A percentile compares a stretch with the other conserved stretches of the same genome.
phyloP scores from a whole-genome alignment of 1,140 invertebrate genomes.

The Drosophila kikkawai region DNA sequence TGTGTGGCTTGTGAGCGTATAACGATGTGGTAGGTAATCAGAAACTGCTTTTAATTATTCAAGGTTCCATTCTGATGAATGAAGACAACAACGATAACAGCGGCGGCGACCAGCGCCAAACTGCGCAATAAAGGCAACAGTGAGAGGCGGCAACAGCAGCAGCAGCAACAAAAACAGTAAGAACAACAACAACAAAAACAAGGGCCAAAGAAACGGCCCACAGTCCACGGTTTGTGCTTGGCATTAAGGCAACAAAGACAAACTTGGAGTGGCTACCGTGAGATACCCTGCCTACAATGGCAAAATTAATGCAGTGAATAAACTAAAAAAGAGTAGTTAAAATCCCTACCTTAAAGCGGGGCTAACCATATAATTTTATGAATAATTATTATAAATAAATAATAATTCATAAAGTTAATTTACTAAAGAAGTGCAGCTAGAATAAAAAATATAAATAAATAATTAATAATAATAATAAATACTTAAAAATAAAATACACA shows the following conservation, averaged over 20 bases:
- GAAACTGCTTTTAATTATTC: slow-evolving; percentile 84
- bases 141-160: slow-evolving; percentile 5
- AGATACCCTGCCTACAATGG: background rate
- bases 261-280: background rate
- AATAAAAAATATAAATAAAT: too few relatives aligned
- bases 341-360: background rate
- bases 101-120: slow-evolving; percentile 66
- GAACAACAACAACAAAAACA: slow-evolving; percentile 18
- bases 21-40: slow-evolving; percentile 84
- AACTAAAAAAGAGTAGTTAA: background rate
- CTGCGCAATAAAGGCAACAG: slow-evolving; percentile 76
- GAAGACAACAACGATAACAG: slow-evolving; percentile 77
- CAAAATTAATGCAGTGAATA: background rate
- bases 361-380: background rate
- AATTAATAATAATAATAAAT: too few relatives aligned
- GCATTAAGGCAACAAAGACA: slow-evolving; percentile 59
- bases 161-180: slow-evolving; percentile 4
- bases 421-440: too few relatives aligned
- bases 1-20: slow-evolving; percentile 77
- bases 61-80: slow-evolving; percentile 84
- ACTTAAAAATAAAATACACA: too few relatives aligned
- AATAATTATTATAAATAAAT: too few relatives aligned
- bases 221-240: slow-evolving; percentile 56
- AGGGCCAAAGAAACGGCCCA: slow-evolving; percentile 59
- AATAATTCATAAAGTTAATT: too few relatives aligned